Percentiles rank a stretch among this genome's conserved stretches.
Evolutionary conservation across 2,113 vertebrate genomes (phyloP).

Genomic region (Saguinus imperator): DNA sequence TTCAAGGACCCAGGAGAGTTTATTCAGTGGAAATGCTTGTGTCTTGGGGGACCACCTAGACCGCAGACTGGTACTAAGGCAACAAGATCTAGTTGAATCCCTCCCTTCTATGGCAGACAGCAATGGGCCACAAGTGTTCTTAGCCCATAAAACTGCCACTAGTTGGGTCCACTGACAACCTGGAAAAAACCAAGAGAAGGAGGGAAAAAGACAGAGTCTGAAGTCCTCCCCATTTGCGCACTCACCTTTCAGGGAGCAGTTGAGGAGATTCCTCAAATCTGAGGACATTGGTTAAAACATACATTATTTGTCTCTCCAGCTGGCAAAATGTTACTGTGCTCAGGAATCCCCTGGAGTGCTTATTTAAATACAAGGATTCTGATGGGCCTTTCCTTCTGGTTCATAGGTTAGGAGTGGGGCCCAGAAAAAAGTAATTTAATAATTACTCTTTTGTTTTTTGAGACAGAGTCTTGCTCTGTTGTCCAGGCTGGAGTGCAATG

Average conservation of each 20-base stretch:
- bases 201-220: not conserved
- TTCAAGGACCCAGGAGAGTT: not conserved
- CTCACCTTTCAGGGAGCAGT: not conserved
- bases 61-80: not conserved
- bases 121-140: rapidly evolving
- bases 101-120: not conserved
- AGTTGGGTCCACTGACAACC: not conserved
- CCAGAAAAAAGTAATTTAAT: not conserved
- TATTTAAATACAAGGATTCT: not conserved
- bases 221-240: not conserved
- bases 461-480: no score
- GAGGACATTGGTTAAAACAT: not conserved
- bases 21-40: not conserved
- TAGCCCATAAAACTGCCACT: no score
- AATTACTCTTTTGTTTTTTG: no score
- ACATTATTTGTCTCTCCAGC: not conserved
- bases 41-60: not conserved
- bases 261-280: not conserved
- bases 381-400: not conserved
- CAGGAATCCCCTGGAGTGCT: rapidly evolving
- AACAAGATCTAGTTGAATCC: not conserved
- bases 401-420: not conserved
- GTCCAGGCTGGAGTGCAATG: no score
- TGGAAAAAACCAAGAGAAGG: not conserved
- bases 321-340: not conserved